Conservation (phyloP, 2,888 invertebrate genomes). For the Ochlodes sylvanus region DNA sequence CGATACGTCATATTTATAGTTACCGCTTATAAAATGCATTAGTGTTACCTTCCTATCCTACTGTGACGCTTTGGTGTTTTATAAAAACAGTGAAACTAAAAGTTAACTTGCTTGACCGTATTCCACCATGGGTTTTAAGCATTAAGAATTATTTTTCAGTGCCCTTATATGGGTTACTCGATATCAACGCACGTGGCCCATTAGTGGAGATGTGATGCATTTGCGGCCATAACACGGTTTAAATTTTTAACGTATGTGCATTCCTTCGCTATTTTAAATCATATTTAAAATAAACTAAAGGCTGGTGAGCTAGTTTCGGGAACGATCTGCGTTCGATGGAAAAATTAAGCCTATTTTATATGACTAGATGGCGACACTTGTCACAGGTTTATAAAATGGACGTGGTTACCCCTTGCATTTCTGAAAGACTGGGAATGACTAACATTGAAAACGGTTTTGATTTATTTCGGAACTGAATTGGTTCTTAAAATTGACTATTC, state of each 20-base stretch:
- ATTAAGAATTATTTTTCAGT: constrained; percentile 25
- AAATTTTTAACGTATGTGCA: constrained; percentile 41
- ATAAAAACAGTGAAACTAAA: constrained; percentile 55
- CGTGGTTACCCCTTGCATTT: background rate
- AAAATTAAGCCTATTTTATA: background rate
- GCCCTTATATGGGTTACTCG: constrained; percentile 25
- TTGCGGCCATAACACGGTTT: constrained; percentile 40
- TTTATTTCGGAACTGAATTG: background rate
- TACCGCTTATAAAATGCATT: constrained; percentile 72
- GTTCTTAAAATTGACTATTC: no score
- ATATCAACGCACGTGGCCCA: constrained; percentile 48
- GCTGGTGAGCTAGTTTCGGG: background rate
- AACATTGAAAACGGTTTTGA: background rate
- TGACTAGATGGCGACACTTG: background rate
- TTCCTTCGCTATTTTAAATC: constrained; percentile 36
- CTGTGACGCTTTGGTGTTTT: constrained; percentile 63
- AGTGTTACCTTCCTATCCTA: constrained; percentile 64
- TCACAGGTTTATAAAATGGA: background rate
- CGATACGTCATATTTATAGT: constrained; percentile 72
- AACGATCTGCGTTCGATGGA: constrained; percentile 2
- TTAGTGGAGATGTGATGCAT: constrained; percentile 45
- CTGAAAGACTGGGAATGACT: no score
- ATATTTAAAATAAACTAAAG: constrained; percentile 16
- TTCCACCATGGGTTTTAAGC: constrained; percentile 11
- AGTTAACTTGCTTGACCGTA: constrained; percentile 27